Base-by-base conservation (phyloP, 2,113 vertebrate genomes). In the Uria lomvia region DNA sequence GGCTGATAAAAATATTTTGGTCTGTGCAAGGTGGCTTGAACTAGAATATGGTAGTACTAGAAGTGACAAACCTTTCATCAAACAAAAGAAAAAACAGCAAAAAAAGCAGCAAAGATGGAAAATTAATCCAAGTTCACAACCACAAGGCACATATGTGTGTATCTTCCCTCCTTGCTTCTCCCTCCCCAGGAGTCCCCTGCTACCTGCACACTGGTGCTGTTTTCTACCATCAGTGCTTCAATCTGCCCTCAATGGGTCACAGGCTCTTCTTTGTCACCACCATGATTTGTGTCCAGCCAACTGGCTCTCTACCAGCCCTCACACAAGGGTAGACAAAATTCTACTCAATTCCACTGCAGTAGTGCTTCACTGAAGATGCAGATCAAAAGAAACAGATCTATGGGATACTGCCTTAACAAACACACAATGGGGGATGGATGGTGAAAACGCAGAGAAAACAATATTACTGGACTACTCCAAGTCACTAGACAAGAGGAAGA, bases 221-320 rank as follows among this genome's bases (percentile, higher is more conserved):
- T 80, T 90, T 30, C 40, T 70, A 11, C 59, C 38, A 52, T 21
- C 49, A 26, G 24, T 65, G 49, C 63, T 68, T 79, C 2, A 0
- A 32, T n/a, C n/a, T 76, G 27, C 62, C 45, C n/a, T 42, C 16
- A 1, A 1, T 14, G 8, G 8, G 11, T 55, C 53, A 38, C 6
- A n/a, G 58, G 43, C 34, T 73, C 34, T 50, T 75, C 22, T 56
- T 42, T n/a, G 50, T 56, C 76, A 80, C 26, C 20, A 32, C 49
- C 4, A 12, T 1, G 5, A 42, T n/a, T 55, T 3, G 0, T 38
- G 36, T 47, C 40, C 55, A 30, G 53, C 4, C 38, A 32, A 50
- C 23, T 36, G 29, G 5, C 30, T 65, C 40, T 89, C 38, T 55
- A 68, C 10, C 24, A 75, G n/a, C 27, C 30, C 38, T 62, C 36